phyloP scores from a whole-genome alignment of 2,888 invertebrate species.

The Cosmia trapezina region DNA sequence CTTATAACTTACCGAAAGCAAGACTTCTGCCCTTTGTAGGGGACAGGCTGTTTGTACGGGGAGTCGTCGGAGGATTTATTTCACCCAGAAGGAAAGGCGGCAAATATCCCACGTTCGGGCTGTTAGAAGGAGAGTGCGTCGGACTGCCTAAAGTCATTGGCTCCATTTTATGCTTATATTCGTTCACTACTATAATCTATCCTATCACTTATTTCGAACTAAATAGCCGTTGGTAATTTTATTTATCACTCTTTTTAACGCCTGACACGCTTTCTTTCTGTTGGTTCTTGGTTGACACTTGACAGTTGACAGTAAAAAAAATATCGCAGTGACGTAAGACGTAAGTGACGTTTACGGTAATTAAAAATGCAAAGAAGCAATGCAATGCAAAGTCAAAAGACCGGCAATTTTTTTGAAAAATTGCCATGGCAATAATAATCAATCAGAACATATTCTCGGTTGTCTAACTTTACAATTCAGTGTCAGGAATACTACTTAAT shows the following conservation, averaged over 20 bases:
- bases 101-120: slow-evolving; percentile 92
- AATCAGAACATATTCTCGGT: slow-evolving; percentile 23
- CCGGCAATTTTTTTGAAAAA: slow-evolving; percentile 5
- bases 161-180: slow-evolving; percentile 91
- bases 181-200: slow-evolving; percentile 17
- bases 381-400: neutral
- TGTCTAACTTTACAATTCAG: neutral
- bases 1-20: slow-evolving; percentile 89
- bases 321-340: slow-evolving; percentile 36
- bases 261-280: slow-evolving; percentile 51
- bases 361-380: neutral
- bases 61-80: slow-evolving; percentile 90
- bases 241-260: slow-evolving; percentile 53
- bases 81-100: slow-evolving; percentile 95
- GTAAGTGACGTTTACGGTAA: slow-evolving; percentile 34
- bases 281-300: slow-evolving; percentile 32
- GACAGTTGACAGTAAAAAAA: slow-evolving; percentile 40
- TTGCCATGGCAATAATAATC: neutral
- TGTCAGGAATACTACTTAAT: no score
- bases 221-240: slow-evolving; percentile 46
- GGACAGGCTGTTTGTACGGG: slow-evolving; percentile 91
- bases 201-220: slow-evolving; percentile 22
- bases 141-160: slow-evolving; percentile 96
- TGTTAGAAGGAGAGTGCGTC: slow-evolving; percentile 93
- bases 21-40: slow-evolving; percentile 90